Percentiles rank a stretch among this genome's conserved stretches.
These are phyloP conservation scores for Watsonalla cultraria DNA, from an alignment of 2,888 invertebrate genomes.

Conservation along the genomic window DNA sequence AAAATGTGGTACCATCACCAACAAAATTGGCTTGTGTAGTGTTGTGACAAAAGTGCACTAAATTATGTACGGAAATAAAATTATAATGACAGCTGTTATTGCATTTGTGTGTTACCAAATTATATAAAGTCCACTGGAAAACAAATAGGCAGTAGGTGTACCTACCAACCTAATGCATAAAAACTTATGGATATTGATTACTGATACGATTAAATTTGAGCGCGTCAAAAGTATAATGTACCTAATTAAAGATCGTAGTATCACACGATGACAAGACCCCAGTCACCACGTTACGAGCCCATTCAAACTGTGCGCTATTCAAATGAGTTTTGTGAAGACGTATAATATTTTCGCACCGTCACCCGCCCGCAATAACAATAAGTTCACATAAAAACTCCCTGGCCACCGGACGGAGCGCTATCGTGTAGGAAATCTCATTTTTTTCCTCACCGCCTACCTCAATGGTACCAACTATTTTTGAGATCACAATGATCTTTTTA, in stretches of 20 bases:
- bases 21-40: too few relatives aligned
- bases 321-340: slow-evolving; percentile 21
- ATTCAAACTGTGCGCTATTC: neutral
- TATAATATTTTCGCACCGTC: slow-evolving; percentile 35
- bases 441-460: slow-evolving; percentile 45
- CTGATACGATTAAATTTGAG: too few relatives aligned
- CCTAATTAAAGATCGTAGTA: neutral
- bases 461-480: slow-evolving; percentile 76
- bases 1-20: too few relatives aligned
- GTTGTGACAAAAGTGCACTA: too few relatives aligned
- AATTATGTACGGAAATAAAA: too few relatives aligned
- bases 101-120: too few relatives aligned
- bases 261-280: neutral
- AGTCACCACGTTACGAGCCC: neutral
- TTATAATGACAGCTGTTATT: too few relatives aligned
- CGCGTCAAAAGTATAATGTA: too few relatives aligned
- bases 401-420: slow-evolving; percentile 69
- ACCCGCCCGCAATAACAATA: slow-evolving; percentile 26
- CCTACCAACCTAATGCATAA: too few relatives aligned
- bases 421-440: slow-evolving; percentile 72
- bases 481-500: slow-evolving; percentile 72
- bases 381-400: slow-evolving; percentile 44
- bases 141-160: too few relatives aligned
- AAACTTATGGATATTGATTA: too few relatives aligned
- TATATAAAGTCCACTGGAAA: too few relatives aligned